Percentiles rank a stretch among this genome's conserved stretches.
Conservation (phyloP, 2,888 invertebrate species). For the Gymnosoma rotundatum region DNA sequence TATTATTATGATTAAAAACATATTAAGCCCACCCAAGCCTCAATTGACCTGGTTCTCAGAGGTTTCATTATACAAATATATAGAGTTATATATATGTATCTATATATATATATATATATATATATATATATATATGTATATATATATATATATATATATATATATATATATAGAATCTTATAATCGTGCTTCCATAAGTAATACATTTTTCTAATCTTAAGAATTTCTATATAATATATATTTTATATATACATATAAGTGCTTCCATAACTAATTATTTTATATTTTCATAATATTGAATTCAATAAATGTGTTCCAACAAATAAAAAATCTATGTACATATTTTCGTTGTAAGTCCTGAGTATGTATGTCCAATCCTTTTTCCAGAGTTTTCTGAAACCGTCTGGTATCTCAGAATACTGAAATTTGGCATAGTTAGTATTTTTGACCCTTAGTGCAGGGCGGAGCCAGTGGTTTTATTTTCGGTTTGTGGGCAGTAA, state of each 20-base stretch:
- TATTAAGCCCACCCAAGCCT: constrained; percentile 29
- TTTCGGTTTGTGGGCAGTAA: too few relatives aligned
- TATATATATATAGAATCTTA: neutral
- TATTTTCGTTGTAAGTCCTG: too few relatives aligned
- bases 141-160: constrained; percentile 16
- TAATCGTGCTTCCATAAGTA: constrained; percentile 42
- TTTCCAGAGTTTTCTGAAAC: too few relatives aligned
- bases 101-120: neutral
- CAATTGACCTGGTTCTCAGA: constrained; percentile 33
- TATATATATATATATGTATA: constrained; percentile 4
- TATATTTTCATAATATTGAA: constrained; percentile 23
- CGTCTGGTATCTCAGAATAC: too few relatives aligned
- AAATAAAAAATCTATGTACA: neutral
- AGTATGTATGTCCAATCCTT: too few relatives aligned
- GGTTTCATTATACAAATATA: constrained; percentile 21
- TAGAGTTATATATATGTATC: constrained; percentile 2
- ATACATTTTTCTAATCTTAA: neutral
- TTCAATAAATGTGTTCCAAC: constrained; percentile 53
- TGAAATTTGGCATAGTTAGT: too few relatives aligned
- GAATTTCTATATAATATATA: neutral
- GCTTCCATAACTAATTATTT: constrained; percentile 28
- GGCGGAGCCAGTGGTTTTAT: too few relatives aligned
- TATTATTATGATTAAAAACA: constrained; percentile 8
- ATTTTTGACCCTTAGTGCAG: too few relatives aligned
- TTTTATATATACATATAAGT: constrained; percentile 17